Percentiles rank a stretch among this genome's conserved stretches.
Conservation (phyloP, 2,797 vertebrate genomes). For the Bradypodion ventrale region DNA sequence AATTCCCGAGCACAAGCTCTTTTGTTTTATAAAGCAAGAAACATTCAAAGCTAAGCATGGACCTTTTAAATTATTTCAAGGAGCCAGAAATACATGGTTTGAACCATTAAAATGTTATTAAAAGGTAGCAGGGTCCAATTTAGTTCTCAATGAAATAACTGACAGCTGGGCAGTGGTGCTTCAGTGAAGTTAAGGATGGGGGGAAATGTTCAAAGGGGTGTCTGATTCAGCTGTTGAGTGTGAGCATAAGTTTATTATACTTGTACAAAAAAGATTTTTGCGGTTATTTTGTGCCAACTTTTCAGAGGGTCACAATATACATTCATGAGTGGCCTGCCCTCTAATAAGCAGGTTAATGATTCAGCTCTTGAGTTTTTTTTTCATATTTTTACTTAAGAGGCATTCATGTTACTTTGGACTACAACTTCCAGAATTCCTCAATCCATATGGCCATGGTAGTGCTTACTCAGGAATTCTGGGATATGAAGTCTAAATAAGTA, state of each 20-base stretch:
- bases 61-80: background rate
- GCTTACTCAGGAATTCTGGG: too few species aligned
- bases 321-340: background rate
- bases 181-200: slow-evolving; percentile 36
- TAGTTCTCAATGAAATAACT: slow-evolving; percentile 36
- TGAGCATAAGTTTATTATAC: slow-evolving; percentile 12
- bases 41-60: slow-evolving; percentile 19
- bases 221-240: slow-evolving; percentile 19
- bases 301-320: background rate
- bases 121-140: slow-evolving; percentile 32
- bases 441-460: too few species aligned
- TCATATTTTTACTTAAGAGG: background rate
- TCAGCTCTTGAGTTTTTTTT: background rate
- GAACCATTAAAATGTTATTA: slow-evolving; percentile 34
- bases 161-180: slow-evolving; percentile 20
- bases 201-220: background rate
- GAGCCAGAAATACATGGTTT: slow-evolving; percentile 11
- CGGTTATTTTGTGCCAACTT: background rate
- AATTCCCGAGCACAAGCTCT: background rate
- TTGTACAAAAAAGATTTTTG: background rate
- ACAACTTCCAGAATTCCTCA: too few species aligned
- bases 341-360: too few species aligned
- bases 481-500: too few species aligned
- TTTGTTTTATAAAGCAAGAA: slow-evolving; percentile 21
- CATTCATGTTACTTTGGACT: background rate